Base-by-base conservation (phyloP, 2,113 vertebrate species). In the Lichenostomus cassidix region DNA sequence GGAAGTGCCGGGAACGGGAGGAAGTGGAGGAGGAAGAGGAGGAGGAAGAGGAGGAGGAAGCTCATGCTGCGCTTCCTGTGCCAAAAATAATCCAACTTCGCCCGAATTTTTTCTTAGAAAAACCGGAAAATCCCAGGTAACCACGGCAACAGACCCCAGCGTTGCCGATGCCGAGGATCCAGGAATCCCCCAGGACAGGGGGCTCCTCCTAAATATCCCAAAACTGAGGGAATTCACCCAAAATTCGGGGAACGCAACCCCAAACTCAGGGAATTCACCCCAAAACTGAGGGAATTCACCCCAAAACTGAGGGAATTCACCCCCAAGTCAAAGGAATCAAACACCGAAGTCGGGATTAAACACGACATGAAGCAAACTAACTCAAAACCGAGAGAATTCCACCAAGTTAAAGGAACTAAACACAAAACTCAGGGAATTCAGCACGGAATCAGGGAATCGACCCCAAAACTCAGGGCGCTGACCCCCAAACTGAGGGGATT, bases 301-400 rank as follows among this genome's bases (percentile, higher is more conserved):
- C 8, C 53, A 2, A n/a, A 50, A 7, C 12, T 2, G 29, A 37
- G 33, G 33, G 22, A 58, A 27, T 3, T 33, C 28, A 6, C 20
- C 12, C 10, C 8, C 13, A 5, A 24, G 0, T 21, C 5, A 5
- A 21, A 35, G n/a, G 11, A 7, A 33, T 13, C 12, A 8, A 16
- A 21, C 22, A 31, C 42, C 5, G 17, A 49, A 3, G 22, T 13
- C n/a, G 2, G 11, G 58, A n/a, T 1, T 11, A 3, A 11, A 14
- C 9, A 3, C 14, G 1, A 5, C 27, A 28, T 25, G 0, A 3
- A 63, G 16, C 1, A 5, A 31, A 56, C 5, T 0, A 25, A 8
- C 52, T 29, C 10, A 1, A 15, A 46, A 7, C 21, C 3, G 41
- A 31, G 63, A 28, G 52, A 46, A 33, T n/a, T 27, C 52, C 5